phyloP scores from a whole-genome alignment of 2,113 vertebrate species.

The Willisornis vidua region DNA sequence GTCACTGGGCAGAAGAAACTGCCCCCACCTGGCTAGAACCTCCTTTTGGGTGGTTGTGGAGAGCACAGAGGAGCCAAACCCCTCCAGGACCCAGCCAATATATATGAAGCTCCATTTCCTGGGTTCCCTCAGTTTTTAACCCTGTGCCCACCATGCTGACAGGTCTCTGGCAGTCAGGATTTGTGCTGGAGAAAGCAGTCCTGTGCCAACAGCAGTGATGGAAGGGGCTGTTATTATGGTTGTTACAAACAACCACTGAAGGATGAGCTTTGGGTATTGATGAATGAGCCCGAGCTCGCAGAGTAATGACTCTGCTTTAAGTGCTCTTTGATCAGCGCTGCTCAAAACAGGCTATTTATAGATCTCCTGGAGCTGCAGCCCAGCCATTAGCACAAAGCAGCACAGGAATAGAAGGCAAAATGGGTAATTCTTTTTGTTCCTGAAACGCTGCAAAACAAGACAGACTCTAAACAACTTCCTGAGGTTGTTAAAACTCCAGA shows the following conservation, averaged over 20 bases:
- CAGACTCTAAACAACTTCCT: not conserved
- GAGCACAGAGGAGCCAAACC: not conserved
- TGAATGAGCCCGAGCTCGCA: not conserved
- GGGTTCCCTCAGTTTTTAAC: not conserved
- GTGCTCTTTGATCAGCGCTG: constrained; percentile 10
- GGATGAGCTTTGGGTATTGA: not conserved
- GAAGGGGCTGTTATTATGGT: not conserved
- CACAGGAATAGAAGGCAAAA: not conserved
- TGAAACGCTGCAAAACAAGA: not conserved
- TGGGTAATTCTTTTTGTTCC: not conserved
- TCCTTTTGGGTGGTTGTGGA: not conserved
- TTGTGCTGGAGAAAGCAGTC: not conserved
- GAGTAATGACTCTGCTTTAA: constrained; percentile 4
- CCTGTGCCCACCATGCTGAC: not conserved
- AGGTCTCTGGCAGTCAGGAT: not conserved
- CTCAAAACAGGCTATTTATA: constrained; percentile 8
- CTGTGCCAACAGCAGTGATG: not conserved
- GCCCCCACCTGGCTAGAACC: not conserved
- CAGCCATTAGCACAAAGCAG: not conserved
- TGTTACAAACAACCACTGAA: not conserved
- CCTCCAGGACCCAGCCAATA: not conserved
- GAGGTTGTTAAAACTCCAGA: not conserved
- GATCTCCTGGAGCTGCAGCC: not conserved
- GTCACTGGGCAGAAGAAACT: not conserved
- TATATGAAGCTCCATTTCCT: not conserved